Evolutionary conservation across 2,888 invertebrate species (phyloP).

Genomic region (Brenthis daphne): DNA sequence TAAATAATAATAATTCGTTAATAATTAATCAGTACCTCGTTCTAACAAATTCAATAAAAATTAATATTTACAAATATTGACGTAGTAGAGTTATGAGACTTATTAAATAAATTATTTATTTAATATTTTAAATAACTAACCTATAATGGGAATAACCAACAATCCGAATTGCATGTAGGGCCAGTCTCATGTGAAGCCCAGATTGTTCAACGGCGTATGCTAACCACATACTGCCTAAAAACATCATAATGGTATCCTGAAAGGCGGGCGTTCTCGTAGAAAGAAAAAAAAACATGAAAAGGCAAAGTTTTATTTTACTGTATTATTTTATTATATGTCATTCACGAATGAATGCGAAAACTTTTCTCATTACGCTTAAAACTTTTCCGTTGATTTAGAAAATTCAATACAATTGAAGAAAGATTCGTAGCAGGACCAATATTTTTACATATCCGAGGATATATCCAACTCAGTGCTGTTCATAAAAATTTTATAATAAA

Average conservation of each 20-base stretch:
- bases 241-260: constrained; percentile 68
- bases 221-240: constrained; percentile 63
- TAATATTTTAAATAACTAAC: constrained; percentile 42
- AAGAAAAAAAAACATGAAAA: neutral
- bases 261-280: constrained; percentile 25
- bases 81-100: too few species aligned
- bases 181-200: constrained; percentile 66
- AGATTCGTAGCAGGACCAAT: too few species aligned
- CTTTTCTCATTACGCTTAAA: neutral
- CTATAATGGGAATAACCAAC: constrained; percentile 70
- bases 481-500: too few species aligned
- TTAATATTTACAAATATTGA: too few species aligned
- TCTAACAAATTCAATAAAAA: too few species aligned
- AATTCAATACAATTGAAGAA: neutral
- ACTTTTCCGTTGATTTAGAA: neutral
- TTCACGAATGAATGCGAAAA: neutral
- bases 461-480: too few species aligned
- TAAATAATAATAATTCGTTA: too few species aligned
- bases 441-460: too few species aligned
- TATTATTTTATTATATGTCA: too few species aligned
- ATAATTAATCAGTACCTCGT: too few species aligned
- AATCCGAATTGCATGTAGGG: constrained; percentile 58
- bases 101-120: too few species aligned
- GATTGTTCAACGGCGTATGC: constrained; percentile 70
- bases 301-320: too few species aligned